Evolutionary conservation across 2,797 vertebrate species (phyloP).

Genomic region (Microhierax caerulescens): DNA sequence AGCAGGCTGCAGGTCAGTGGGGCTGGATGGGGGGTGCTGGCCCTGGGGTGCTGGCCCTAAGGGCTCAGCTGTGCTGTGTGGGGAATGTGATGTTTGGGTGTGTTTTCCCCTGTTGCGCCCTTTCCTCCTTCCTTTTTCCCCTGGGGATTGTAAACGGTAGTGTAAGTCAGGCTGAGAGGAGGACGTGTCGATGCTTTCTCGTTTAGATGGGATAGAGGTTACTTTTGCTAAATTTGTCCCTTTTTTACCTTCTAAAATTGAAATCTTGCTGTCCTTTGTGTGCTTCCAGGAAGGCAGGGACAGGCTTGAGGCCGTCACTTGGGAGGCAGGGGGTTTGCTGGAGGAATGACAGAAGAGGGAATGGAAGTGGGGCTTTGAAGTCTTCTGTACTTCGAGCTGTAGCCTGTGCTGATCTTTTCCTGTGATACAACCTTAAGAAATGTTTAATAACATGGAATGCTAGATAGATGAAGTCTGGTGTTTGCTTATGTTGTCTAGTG

Average conservation of each 20-base stretch:
- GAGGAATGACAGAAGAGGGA: not conserved
- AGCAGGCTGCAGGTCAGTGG: not conserved
- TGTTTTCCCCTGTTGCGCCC: not conserved
- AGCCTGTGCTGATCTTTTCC: not conserved
- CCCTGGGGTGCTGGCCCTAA: rapidly evolving
- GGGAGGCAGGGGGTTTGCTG: not conserved
- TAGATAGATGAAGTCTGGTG: not conserved
- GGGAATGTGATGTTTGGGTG: rapidly evolving
- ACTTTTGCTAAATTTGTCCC: not conserved
- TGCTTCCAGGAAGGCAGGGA: not conserved
- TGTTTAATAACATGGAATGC: not conserved
- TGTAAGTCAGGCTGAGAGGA: not conserved
- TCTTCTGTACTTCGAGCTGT: not conserved
- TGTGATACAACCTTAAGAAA: not conserved
- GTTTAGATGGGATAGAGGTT: not conserved
- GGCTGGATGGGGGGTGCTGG: not conserved
- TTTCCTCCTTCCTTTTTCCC: rapidly evolving
- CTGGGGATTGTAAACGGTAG: not conserved
- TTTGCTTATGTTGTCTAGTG: not conserved
- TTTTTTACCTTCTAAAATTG: not conserved
- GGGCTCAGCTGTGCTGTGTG: not conserved
- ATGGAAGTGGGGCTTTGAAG: not conserved
- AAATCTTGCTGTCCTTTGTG: not conserved
- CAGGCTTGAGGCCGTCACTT: not conserved
- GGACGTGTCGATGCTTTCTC: not conserved